phyloP scores from a whole-genome alignment of 2,797 vertebrate species.

The Bucorvus abyssinicus region DNA sequence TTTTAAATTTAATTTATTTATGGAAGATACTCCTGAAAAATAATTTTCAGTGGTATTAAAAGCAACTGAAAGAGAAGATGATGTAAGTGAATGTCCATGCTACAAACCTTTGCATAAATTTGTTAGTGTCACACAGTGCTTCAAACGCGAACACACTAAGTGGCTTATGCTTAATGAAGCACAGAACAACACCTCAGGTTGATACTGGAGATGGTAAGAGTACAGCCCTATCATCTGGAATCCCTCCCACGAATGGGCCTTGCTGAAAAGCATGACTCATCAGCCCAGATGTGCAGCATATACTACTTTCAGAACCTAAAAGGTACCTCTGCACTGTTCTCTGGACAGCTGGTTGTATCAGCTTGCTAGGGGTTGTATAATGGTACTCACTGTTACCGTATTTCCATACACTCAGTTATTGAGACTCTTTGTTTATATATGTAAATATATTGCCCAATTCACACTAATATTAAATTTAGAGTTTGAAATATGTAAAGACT shows the following conservation, averaged over 20 bases:
- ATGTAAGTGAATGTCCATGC: neutral
- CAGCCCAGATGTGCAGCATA: neutral
- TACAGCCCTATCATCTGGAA: neutral
- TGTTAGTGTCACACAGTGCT: neutral
- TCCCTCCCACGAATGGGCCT: no score
- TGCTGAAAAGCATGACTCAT: neutral
- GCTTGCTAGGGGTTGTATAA: neutral
- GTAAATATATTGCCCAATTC: neutral
- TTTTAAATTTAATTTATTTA: neutral
- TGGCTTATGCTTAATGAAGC: neutral
- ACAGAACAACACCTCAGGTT: neutral
- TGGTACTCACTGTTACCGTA: neutral
- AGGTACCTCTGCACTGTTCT: neutral
- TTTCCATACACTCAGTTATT: neutral
- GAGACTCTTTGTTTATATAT: neutral
- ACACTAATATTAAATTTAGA: neutral
- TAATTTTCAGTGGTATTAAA: neutral
- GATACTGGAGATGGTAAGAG: neutral
- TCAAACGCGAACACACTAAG: neutral
- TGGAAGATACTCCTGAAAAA: neutral
- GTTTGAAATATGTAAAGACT: neutral
- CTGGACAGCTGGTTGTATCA: neutral
- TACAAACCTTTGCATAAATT: neutral
- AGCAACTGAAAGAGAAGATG: neutral
- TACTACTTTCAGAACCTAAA: neutral